Evolutionary conservation across 2,888 invertebrate species (phyloP), one percentile per base, ranked within the genome.

Genomic region (Diplolepis rosae): DNA sequence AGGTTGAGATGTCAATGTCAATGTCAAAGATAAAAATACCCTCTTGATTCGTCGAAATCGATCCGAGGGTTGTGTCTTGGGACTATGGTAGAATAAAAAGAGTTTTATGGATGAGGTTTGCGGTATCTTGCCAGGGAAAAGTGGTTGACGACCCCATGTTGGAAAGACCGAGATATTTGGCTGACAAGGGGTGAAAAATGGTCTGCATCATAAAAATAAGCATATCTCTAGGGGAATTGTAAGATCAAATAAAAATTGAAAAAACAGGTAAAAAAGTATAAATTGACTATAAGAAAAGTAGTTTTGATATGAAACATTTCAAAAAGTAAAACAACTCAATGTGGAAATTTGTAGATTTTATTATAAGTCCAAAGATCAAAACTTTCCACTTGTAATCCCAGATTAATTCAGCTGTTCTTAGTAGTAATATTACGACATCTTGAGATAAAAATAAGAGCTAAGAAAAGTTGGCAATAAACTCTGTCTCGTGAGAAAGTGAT

Each of bases 381-480:
- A n/a, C n/a, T n/a, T n/a, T n/a, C n/a, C n/a, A n/a, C n/a, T n/a
- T n/a, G n/a, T n/a, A n/a, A n/a, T n/a, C n/a, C n/a, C n/a, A n/a
- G n/a, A n/a, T n/a, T n/a, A n/a, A n/a, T n/a, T n/a, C n/a, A n/a
- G n/a, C n/a, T 56, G 22, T 18, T 35, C 35, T 56, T 24, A 32
- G 4, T 4, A 24, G 13, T 11, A 22, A 35, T 35, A 61, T 61
- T 39, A 61, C 61, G 32, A 39, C 61, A 61, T 32, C 61, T 39
- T 22, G 61, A 35, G 35, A 27, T 24, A 61, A 61, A 32, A 61
- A n/a, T 4, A 35, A 39, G 24, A 61, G 61, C 7, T 22, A 24
- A 61, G 61, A 39, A 39, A 61, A 61, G 35, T 61, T 61, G 24
- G 61, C 61, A 39, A 39, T 61, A 61, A 61, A 61, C 61, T 35